Base-by-base conservation (phyloP, 2,888 invertebrate species). In the Tryphoninae sp. region DNA sequence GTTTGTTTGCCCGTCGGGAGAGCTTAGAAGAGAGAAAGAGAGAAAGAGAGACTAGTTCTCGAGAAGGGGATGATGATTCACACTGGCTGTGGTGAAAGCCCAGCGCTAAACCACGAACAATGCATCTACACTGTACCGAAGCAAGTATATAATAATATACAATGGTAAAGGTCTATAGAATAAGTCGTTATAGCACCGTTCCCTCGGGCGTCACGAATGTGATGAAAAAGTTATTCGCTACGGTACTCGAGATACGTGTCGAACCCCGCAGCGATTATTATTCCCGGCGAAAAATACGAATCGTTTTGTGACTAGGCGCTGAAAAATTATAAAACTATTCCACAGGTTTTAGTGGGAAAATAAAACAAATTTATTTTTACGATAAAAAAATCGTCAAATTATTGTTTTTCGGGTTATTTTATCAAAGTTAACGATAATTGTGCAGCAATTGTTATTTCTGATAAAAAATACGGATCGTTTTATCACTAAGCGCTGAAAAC, bases 11-110 rank as follows among this genome's bases (percentile, higher is more conserved):
- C 64, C 71, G 51, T 65, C 61, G 62, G 55, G 26, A 26, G 16
- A 55, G 55, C 55, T 59, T 55, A 45, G 53, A 65, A 59, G 40
- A 64, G 72, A 58, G 42, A 49, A 53, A 61, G 59, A 33, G 45
- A 58, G 55, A 69, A 23, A 69, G 22, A 58, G 67, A 74, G 51
- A 61, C 22, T 59, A 13, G 16, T 49, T 68, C 64, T 81, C 68
- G 51, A 59, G 59, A 69, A 78, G 74, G 81, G 81, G 81, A 81
- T 81, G 80, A 80, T 80, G 81, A 81, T 81, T 81, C 78, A 81
- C 81, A 78, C 74, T 78, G 74, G 78, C 61, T 55, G 62, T 13
- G 69, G 69, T 71, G 69, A 81, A 73, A 77, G 74, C 72, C 64
- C 69, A 33, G 33, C 81, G 33, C 74, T 68, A 74, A 81, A 81